phyloP scores from a whole-genome alignment of 2,797 vertebrate genomes.

The Phrynocephalus forsythii region DNA sequence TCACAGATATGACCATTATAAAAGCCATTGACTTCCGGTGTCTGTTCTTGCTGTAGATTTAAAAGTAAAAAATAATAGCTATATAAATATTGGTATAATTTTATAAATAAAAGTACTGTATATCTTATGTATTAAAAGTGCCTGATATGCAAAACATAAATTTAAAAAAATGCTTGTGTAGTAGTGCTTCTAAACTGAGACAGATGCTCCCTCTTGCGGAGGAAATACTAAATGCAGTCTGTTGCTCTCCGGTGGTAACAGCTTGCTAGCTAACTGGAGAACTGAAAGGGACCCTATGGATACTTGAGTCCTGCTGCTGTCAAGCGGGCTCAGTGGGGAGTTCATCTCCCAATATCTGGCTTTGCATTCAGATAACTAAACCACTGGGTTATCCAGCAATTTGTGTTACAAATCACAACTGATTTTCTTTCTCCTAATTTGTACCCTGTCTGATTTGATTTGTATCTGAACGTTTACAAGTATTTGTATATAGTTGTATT shows the following conservation, averaged over 20 bases:
- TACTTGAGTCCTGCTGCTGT: too few species aligned
- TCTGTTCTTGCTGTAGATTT: not conserved
- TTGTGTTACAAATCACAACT: not conserved
- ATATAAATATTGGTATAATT: not conserved
- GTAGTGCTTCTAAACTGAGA: constrained; percentile 47
- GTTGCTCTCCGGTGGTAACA: constrained; percentile 11
- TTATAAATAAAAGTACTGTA: not conserved
- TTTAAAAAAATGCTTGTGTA: not conserved
- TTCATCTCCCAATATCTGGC: too few species aligned
- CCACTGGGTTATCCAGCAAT: too few species aligned
- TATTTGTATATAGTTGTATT: too few species aligned
- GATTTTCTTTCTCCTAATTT: not conserved
- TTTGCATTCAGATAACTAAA: too few species aligned
- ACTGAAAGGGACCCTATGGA: too few species aligned
- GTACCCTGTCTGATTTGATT: too few species aligned
- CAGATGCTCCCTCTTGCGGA: constrained; percentile 69
- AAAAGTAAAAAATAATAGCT: not conserved
- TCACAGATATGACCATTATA: not conserved
- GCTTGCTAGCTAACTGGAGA: not conserved
- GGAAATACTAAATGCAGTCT: constrained; percentile 44
- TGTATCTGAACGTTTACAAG: too few species aligned
- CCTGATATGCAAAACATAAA: not conserved
- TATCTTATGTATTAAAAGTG: not conserved
- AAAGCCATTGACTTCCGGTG: not conserved
- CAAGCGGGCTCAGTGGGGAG: too few species aligned